Evolutionary conservation across 1,140 invertebrate species (phyloP).

Genomic region (Drosophila rufa): DNA sequence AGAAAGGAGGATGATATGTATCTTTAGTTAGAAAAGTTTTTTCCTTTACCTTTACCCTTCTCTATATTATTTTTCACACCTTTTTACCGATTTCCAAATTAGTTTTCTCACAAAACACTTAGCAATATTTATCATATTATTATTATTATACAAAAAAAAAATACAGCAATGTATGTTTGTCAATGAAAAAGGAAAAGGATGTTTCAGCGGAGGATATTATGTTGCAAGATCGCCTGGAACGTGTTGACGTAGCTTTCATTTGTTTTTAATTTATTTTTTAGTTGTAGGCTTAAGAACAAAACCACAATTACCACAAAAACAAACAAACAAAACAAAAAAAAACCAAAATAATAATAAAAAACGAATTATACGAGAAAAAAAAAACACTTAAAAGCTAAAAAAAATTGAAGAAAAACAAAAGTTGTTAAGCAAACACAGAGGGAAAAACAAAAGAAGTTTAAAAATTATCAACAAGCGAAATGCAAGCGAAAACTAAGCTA

Average conservation of each 20-base stretch:
- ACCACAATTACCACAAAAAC: constrained; percentile 37
- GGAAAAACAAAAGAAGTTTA: constrained; percentile 35
- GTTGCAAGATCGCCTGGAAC: constrained; percentile 44
- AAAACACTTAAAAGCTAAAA: constrained; percentile 36
- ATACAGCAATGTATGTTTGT: constrained; percentile 39
- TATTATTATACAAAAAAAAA: background rate
- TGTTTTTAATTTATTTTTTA: constrained; percentile 74
- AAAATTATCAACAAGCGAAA: constrained; percentile 49
- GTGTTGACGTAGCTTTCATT: constrained; percentile 64
- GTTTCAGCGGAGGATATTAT: constrained; percentile 48
- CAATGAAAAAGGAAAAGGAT: constrained; percentile 16
- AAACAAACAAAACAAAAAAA: constrained; percentile 36
- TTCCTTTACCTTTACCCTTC: constrained; percentile 12
- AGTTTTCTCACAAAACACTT: constrained; percentile 28
- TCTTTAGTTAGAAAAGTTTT: constrained; percentile 76
- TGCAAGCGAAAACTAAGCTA: constrained; percentile 55
- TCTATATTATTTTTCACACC: constrained; percentile 13
- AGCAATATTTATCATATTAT: constrained; percentile 33
- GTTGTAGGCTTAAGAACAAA: constrained; percentile 48
- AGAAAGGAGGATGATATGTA: constrained; percentile 18
- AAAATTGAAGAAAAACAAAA: constrained; percentile 49
- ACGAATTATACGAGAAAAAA: constrained; percentile 40
- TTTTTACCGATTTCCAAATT: constrained; percentile 21
- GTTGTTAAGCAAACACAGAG: constrained; percentile 54
- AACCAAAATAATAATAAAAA: constrained; percentile 14